Evolutionary conservation across 2,113 vertebrate genomes (phyloP), one percentile per base, ranked within the genome.

Genomic region (Ciconia boyciana): DNA sequence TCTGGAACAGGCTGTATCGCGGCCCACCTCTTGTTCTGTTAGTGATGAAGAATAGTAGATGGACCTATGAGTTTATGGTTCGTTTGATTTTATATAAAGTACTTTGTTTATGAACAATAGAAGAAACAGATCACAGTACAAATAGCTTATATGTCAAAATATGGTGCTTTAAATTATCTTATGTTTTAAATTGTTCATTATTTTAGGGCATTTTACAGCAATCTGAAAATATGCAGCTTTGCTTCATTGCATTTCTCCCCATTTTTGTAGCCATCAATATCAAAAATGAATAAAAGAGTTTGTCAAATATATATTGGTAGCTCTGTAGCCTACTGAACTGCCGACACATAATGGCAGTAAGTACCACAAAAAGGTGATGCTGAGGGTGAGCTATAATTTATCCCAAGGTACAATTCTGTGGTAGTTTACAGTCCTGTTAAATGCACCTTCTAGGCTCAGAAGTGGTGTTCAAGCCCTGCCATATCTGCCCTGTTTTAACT

Each of bases 381-480:
- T 93, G 90, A 72, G 93, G 51, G 78, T 91, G 93, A 95, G 64
- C 79, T 89, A 16, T 85, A 92, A 91, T 96, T 95, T 62, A 91
- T 76, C 86, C 69, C 90, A 66, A 69, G 81, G 52, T 92, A 69
- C 20, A 13, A 15, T 79, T 84, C 81, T 48, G 52, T 1, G 0
- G 70, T 84, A 86, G 79, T 70, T 96, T 81, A 84, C 83, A 65
- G 81, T 79, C 75, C 65, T 3, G 24, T 91, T 93, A 95, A 96
- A 92, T 64, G 68, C 41, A 46, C 77, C 83, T 91, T 55, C 62
- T 32, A 70, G 88, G 62, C 87, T 95, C 51, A 60, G 88, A 65
- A 65, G 76, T 5, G 3, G 39, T 32, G 34, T 48, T 91, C 2
- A 8, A 92, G 51, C 48, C 72, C 64, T 81, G 70, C 80, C 3